Conservation (phyloP, 2,888 invertebrate genomes). For the Eurytoma adleriae region DNA sequence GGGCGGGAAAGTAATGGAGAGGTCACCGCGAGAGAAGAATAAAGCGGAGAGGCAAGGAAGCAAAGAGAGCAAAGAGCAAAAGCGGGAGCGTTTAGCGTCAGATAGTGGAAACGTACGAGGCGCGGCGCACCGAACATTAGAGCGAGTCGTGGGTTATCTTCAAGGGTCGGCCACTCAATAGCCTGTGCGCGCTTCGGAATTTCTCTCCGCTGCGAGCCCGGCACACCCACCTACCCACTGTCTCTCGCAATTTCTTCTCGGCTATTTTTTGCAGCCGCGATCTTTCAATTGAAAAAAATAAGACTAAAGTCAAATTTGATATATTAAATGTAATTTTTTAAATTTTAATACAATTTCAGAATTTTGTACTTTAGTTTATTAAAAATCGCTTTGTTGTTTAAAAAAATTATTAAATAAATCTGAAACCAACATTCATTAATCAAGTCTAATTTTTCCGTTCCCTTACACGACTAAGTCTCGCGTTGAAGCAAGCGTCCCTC, state of each 20-base stretch:
- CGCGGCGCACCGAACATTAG: conserved; percentile 54
- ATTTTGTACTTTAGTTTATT: too few relatives aligned
- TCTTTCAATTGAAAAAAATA: too few relatives aligned
- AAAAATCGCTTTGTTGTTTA: too few relatives aligned
- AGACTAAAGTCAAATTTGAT: too few relatives aligned
- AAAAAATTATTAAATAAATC: too few relatives aligned
- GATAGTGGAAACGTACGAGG: conserved; percentile 67
- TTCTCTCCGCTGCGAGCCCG: conserved; percentile 56
- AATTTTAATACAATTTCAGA: too few relatives aligned
- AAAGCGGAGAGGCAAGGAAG: conserved; percentile 14
- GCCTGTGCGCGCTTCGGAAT: conserved; percentile 62
- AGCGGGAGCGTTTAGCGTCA: conserved; percentile 74
- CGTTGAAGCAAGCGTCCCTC: neutral
- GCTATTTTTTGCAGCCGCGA: too few relatives aligned
- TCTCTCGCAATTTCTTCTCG: too few relatives aligned
- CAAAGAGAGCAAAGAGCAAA: conserved; percentile 14
- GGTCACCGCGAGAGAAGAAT: neutral
- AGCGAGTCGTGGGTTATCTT: conserved; percentile 46
- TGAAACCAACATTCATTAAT: too few relatives aligned
- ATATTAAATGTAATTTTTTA: too few relatives aligned
- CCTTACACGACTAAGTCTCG: too few relatives aligned
- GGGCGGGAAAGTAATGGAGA: neutral
- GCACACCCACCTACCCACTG: neutral
- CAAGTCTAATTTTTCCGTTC: too few relatives aligned
- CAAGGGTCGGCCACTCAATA: conserved; percentile 70